Base-by-base conservation (phyloP, 2,113 vertebrate species). In the Vidua chalybeata region DNA sequence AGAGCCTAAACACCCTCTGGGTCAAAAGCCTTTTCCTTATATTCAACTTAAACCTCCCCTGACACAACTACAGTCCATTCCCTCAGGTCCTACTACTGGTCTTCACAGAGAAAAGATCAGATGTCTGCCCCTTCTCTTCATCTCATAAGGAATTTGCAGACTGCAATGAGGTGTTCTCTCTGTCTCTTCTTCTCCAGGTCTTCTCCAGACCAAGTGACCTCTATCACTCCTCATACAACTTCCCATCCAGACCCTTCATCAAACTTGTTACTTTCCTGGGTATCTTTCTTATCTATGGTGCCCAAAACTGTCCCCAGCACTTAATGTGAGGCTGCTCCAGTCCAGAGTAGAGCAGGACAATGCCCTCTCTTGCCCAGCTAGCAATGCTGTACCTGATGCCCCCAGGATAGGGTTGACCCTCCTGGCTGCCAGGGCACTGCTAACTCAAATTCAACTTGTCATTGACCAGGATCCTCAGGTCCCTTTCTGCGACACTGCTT, bases 371-470 rank as follows among this genome's bases (percentile, higher is more conserved):
- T 5, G 8, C 23, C 23, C 3, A 0, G 54, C 35, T 41, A 24
- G 19, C 0, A 1, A 51, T 18, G 30, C 45, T 69, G 45, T 0
- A 7, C 35, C 30, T 69, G 67, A 16, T 45, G 20, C 2, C 4
- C 24, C 12, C 9, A 43, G 45, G 12, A 30, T 15, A 71, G 0
- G 5, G 0, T 1, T 35, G 46, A 1, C 15, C 31, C 24, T 52
- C 46, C 31, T 35, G 55, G 12, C 31, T 35, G 6, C 26, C 48
- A 52, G 31, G 46, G 15, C 20, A 35, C 46, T 35, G 24, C 10
- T 35, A 10, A 4, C 20, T 35, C 46, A 30, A 0, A 3, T 51
- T 4, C 45, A 61, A 1, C 46, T 83, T 30, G 0, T 20, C 10
- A 35, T 1, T 0, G 3, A 20, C 31, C 15, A 19, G 45, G 15